Percentiles rank a stretch among this genome's conserved stretches.
phyloP scores from a whole-genome alignment of 2,888 invertebrate species.

The Eremobia ochroleuca region DNA sequence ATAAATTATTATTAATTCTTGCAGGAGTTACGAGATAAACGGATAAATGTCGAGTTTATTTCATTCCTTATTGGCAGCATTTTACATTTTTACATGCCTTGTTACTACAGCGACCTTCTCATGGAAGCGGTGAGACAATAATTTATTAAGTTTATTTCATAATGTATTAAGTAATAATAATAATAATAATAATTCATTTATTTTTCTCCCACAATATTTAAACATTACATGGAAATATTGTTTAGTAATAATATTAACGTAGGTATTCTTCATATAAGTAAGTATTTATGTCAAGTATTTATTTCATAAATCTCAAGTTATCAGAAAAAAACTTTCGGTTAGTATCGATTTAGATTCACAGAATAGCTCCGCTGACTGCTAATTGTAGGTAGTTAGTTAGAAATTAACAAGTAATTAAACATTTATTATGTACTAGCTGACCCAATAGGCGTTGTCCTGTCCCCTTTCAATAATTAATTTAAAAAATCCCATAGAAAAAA shows the following conservation, averaged over 20 bases:
- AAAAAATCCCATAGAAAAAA: too few species aligned
- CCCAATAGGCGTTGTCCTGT: too few species aligned
- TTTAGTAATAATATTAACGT: too few species aligned
- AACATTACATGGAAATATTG: too few species aligned
- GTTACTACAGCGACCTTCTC: conserved; percentile 82
- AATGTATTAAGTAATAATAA: too few species aligned
- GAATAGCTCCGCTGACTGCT: neutral
- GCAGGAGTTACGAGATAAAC: conserved; percentile 73
- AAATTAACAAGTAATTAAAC: neutral
- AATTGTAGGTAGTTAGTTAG: neutral
- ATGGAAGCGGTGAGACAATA: conserved; percentile 78
- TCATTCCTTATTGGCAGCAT: conserved; percentile 73
- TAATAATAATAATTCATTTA: too few species aligned
- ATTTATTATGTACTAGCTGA: neutral
- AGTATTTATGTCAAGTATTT: too few species aligned
- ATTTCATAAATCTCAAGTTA: neutral
- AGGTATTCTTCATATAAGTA: too few species aligned
- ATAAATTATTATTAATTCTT: conserved; percentile 62
- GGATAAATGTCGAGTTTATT: conserved; percentile 79
- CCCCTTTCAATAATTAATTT: too few species aligned
- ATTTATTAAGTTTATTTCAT: neutral
- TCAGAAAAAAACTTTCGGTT: neutral
- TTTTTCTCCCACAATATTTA: too few species aligned
- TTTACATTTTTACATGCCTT: conserved; percentile 81
- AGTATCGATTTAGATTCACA: neutral